A percentile compares a stretch with the other conserved stretches of the same genome.
Conservation (phyloP, 2,888 invertebrate genomes). For the Drosophila prostipennis region DNA sequence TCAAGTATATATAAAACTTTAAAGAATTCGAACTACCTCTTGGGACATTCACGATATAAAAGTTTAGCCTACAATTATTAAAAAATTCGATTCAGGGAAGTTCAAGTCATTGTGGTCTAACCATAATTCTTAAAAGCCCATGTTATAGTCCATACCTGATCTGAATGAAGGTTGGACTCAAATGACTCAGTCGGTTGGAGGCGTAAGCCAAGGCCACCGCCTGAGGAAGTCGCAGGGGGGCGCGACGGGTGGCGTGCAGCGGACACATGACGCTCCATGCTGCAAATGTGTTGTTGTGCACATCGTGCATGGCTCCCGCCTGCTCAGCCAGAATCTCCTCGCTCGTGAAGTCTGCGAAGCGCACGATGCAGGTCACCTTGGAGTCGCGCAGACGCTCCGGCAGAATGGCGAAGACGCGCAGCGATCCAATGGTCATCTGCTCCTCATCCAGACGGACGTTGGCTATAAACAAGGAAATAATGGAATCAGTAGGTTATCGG, state of each 20-base stretch:
- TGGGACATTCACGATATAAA: too few relatives aligned
- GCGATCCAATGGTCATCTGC: conserved; percentile 63
- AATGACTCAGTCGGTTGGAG: conserved; percentile 75
- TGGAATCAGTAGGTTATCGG: not conserved
- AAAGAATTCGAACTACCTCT: too few relatives aligned
- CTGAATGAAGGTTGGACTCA: conserved; percentile 80
- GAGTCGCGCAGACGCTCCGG: conserved; percentile 67
- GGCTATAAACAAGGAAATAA: conserved; percentile 34
- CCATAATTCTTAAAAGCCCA: not conserved
- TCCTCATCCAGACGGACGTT: conserved; percentile 55
- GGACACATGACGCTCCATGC: conserved; percentile 84
- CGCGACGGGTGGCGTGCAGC: conserved; percentile 53
- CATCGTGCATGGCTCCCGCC: conserved; percentile 84
- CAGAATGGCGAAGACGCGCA: conserved; percentile 80
- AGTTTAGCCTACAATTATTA: too few relatives aligned
- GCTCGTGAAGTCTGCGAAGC: conserved; percentile 75
- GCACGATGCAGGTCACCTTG: conserved; percentile 73
- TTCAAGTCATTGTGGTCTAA: too few relatives aligned
- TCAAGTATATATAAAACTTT: too few relatives aligned
- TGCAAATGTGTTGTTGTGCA: conserved; percentile 84
- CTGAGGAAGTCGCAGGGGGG: conserved; percentile 71
- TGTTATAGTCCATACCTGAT: conserved; percentile 72
- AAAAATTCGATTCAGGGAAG: too few relatives aligned
- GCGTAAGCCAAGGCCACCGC: conserved; percentile 79
- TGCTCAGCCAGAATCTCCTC: conserved; percentile 75